A percentile compares a stretch with the other conserved stretches of the same genome.
These are phyloP conservation scores for Cichladusa arquata DNA, from an alignment of 2,113 vertebrate species.

Conservation along the genomic window DNA sequence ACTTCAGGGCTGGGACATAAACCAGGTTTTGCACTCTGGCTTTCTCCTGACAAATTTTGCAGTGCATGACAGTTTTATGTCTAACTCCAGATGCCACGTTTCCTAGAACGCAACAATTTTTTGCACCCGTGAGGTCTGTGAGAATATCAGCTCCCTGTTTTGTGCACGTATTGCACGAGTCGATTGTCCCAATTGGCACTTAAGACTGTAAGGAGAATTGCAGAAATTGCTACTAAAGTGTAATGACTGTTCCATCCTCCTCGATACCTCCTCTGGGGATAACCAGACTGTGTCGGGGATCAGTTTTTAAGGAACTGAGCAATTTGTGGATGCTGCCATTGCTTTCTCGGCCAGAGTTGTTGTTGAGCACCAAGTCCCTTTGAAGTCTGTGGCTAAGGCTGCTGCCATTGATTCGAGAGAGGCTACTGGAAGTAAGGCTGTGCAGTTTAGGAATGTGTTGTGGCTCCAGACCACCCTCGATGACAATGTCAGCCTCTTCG, in stretches of 20 bases:
- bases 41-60: conserved; percentile 27
- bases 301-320: conserved; percentile 89
- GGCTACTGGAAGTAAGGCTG: conserved; percentile 73
- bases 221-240: conserved; percentile 79
- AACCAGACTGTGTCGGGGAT: conserved; percentile 91
- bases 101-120: conserved; percentile 44
- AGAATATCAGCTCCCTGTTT: conserved; percentile 20
- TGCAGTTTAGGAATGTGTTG: conserved; percentile 71
- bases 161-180: neutral
- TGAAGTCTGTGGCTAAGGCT: conserved; percentile 82
- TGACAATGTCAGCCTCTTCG: conserved; percentile 92
- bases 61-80: neutral
- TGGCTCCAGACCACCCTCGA: conserved; percentile 85
- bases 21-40: neutral
- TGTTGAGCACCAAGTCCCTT: conserved; percentile 82
- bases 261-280: conserved; percentile 90
- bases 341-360: conserved; percentile 84
- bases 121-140: neutral
- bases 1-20: neutral
- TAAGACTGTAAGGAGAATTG: conserved; percentile 42
- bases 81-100: conserved; percentile 42
- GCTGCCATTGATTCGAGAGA: conserved; percentile 84
- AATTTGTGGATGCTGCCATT: conserved; percentile 91
- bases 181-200: conserved; percentile 47
- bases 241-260: conserved; percentile 95